Conservation (phyloP, 2,888 invertebrate genomes). For the Auanema sp. region DNA sequence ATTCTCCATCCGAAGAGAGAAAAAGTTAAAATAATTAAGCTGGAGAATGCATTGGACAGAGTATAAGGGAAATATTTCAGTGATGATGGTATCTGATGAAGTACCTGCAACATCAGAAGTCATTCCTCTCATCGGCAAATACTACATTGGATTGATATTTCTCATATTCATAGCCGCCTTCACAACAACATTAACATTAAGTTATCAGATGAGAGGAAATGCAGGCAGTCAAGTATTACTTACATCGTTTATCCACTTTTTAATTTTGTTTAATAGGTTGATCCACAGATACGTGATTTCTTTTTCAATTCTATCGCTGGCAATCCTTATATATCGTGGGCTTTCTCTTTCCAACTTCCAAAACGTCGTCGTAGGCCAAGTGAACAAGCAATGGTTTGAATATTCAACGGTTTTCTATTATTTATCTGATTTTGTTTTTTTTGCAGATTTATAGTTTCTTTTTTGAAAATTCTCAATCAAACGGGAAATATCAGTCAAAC, state of each 20-base stretch:
- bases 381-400: too few relatives aligned
- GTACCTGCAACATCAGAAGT: slow-evolving; percentile 60
- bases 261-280: slow-evolving; percentile 28
- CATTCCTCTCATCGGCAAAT: slow-evolving; percentile 60
- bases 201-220: slow-evolving; percentile 59
- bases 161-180: slow-evolving; percentile 59
- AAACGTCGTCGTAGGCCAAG: slow-evolving; percentile 11
- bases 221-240: slow-evolving; percentile 44
- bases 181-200: slow-evolving; percentile 56
- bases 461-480: slow-evolving; percentile 18
- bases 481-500: too few relatives aligned
- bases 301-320: slow-evolving; percentile 51
- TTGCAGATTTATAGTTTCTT: slow-evolving; percentile 20
- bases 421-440: slow-evolving; percentile 2
- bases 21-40: neutral
- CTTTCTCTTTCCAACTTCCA: slow-evolving; percentile 53
- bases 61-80: slow-evolving; percentile 26
- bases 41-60: neutral
- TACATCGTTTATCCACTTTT: neutral
- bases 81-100: slow-evolving; percentile 60
- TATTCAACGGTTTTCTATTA: neutral
- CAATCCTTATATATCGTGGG: slow-evolving; percentile 49
- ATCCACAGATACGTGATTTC: slow-evolving; percentile 47
- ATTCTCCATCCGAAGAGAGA: neutral
- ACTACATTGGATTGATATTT: slow-evolving; percentile 60